Percentiles rank a stretch among this genome's conserved stretches.
Conservation (phyloP, 2,113 vertebrate genomes). For the Sylvia atricapilla region DNA sequence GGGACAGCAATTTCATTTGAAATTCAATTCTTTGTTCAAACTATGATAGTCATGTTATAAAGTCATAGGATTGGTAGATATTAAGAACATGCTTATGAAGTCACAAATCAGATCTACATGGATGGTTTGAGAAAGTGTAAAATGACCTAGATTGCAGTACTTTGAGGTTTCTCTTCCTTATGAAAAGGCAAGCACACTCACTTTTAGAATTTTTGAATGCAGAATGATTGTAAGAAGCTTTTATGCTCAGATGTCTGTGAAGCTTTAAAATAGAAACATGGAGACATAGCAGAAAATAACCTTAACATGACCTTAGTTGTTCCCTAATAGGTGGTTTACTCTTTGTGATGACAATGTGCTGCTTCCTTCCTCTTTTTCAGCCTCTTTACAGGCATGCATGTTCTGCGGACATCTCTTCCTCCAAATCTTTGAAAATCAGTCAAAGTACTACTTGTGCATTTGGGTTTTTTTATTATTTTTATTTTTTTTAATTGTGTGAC, state of each 20-base stretch:
- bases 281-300: neutral
- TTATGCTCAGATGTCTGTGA: neutral
- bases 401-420: neutral
- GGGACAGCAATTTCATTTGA: constrained; percentile 20
- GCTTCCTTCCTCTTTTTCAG: neutral
- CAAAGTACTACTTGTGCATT: neutral
- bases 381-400: neutral
- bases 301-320: neutral
- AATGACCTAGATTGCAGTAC: neutral
- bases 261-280: neutral
- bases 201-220: neutral
- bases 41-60: neutral
- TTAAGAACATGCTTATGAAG: neutral
- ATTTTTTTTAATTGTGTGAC: neutral
- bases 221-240: neutral
- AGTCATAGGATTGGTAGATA: neutral
- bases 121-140: neutral
- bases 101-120: neutral
- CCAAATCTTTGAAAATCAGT: neutral
- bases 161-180: neutral
- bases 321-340: neutral
- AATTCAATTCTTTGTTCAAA: constrained; percentile 13
- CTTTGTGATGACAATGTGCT: neutral
- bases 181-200: neutral
- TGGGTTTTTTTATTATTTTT: neutral